A percentile compares a stretch with the other conserved stretches of the same genome.
Conservation (phyloP, 2,797 vertebrate genomes). For the Rhynchonycteris naso region DNA sequence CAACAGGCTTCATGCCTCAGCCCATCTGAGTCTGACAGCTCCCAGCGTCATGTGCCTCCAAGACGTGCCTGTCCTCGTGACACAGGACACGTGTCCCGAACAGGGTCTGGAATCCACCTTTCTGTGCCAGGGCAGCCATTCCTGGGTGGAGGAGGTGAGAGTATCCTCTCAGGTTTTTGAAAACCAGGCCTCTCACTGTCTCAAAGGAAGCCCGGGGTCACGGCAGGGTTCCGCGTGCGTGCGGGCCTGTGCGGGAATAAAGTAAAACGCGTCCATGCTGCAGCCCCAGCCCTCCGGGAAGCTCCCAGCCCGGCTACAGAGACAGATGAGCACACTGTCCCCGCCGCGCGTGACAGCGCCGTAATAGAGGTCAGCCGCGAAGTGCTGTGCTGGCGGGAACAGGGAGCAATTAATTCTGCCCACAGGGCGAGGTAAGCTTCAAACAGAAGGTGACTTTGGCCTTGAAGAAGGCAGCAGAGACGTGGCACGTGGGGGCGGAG, state of each 20-base stretch:
- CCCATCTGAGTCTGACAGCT: background rate
- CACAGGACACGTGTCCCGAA: background rate
- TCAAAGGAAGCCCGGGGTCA: background rate
- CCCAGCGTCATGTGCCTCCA: background rate
- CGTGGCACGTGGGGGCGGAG: background rate
- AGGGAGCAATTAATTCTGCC: constrained; percentile 69
- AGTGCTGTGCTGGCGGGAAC: constrained; percentile 28
- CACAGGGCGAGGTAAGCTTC: constrained; percentile 60
- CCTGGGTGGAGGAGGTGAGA: background rate
- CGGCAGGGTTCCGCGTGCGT: background rate
- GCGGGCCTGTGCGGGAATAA: background rate
- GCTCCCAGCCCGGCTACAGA: constrained; percentile 3
- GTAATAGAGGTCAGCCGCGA: constrained; percentile 68
- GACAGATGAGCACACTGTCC: constrained; percentile 56
- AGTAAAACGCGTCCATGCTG: background rate
- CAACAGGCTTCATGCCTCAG: background rate
- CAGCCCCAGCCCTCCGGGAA: constrained; percentile 25
- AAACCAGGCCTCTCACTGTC: background rate
- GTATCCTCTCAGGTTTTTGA: background rate
- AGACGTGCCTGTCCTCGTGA: background rate
- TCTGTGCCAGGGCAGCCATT: background rate
- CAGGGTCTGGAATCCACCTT: background rate
- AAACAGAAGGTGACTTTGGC: constrained; percentile 73
- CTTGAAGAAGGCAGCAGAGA: constrained; percentile 45
- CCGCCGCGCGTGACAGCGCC: background rate